These are phyloP conservation scores for Congeria kusceri DNA, from an alignment of 2,888 invertebrate species.

Conservation along the genomic window DNA sequence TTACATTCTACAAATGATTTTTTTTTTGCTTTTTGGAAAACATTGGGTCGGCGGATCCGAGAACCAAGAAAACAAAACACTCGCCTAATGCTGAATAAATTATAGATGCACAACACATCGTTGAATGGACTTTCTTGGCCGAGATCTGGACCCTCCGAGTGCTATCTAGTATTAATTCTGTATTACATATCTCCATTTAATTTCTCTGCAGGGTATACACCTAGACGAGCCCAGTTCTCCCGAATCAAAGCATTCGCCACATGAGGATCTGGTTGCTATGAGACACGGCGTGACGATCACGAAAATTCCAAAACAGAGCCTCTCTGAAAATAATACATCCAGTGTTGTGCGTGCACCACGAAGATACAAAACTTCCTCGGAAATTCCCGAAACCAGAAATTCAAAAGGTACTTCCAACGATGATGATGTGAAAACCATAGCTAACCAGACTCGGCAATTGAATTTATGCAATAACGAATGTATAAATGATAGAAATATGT, in stretches of 20 bases:
- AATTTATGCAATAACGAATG: neutral
- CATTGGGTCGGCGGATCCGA: too few species aligned
- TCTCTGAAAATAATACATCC: neutral
- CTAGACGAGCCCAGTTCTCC: constrained; percentile 52
- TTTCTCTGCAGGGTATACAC: constrained; percentile 52
- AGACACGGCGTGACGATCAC: constrained; percentile 33
- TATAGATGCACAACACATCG: too few species aligned
- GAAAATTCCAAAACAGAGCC: constrained; percentile 13
- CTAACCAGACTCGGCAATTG: neutral
- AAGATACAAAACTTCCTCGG: neutral
- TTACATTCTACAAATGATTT: too few species aligned
- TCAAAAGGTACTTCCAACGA: neutral
- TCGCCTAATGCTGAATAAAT: too few species aligned
- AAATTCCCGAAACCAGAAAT: constrained; percentile 1
- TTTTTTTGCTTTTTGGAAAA: too few species aligned
- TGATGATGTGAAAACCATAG: neutral
- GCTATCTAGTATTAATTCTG: too few species aligned
- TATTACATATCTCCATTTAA: too few species aligned
- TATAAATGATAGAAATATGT: neutral
- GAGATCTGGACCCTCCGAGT: too few species aligned
- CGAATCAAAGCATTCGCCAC: constrained; percentile 20
- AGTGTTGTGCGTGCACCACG: neutral
- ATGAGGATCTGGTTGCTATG: constrained; percentile 8
- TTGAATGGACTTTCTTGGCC: too few species aligned
- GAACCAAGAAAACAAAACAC: too few species aligned